Percentiles rank a stretch among this genome's conserved stretches.
These are phyloP conservation scores for Netelia inedita DNA, from an alignment of 2,888 invertebrate genomes.

Conservation along the genomic window DNA sequence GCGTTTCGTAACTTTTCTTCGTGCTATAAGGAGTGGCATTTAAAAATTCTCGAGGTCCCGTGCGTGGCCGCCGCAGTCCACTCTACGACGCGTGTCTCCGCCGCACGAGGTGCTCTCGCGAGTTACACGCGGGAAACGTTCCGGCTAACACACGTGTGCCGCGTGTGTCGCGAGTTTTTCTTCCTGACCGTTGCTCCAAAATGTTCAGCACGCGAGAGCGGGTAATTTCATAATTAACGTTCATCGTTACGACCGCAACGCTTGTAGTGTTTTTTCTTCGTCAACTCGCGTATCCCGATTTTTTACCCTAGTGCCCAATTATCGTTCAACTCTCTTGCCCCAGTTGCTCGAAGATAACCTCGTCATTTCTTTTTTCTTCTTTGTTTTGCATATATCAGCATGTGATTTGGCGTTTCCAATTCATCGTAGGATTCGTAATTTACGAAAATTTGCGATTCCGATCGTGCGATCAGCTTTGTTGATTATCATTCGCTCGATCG, in stretches of 20 bases:
- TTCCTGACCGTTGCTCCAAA: constrained; percentile 1
- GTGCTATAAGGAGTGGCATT: constrained; percentile 39
- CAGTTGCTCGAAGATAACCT: constrained; percentile 20
- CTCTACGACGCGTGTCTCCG: background rate
- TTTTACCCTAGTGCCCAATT: background rate
- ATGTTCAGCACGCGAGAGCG: constrained; percentile 58
- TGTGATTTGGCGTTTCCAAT: background rate
- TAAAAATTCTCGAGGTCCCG: constrained; percentile 41
- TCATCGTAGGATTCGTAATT: background rate
- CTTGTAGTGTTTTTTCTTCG: background rate
- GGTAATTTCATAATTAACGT: constrained; percentile 38
- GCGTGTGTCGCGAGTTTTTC: constrained; percentile 24
- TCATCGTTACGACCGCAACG: background rate
- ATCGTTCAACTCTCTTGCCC: background rate
- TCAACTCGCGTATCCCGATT: background rate
- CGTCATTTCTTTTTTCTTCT: background rate
- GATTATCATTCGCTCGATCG: background rate
- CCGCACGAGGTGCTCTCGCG: constrained; percentile 2
- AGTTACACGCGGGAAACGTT: constrained; percentile 56
- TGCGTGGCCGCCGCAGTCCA: background rate
- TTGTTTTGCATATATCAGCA: background rate
- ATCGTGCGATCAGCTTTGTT: background rate
- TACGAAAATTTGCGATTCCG: background rate
- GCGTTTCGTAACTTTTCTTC: constrained; percentile 43
- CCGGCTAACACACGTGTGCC: constrained; percentile 40